These are phyloP conservation scores for Hepsetus odoe DNA, from an alignment of 2,113 vertebrate genomes.

Conservation along the genomic window DNA sequence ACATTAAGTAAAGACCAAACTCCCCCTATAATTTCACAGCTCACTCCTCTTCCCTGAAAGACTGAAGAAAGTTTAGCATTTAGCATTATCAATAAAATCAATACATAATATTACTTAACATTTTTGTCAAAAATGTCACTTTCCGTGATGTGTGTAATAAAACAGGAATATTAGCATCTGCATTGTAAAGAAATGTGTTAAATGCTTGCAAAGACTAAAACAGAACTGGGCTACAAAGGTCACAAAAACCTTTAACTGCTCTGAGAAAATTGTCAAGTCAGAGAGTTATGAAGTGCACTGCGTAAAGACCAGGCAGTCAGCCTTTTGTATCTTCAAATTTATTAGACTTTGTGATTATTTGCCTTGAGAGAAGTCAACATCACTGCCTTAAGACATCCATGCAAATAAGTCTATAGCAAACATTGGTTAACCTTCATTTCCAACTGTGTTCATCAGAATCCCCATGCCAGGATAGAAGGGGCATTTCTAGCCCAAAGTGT, in stretches of 20 bases:
- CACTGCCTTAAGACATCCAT: no score
- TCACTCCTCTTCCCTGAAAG: no score
- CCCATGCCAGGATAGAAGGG: slow-evolving; percentile 52
- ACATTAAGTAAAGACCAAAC: no score
- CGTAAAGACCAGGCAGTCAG: not conserved
- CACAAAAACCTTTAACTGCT: not conserved
- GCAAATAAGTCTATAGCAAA: not conserved
- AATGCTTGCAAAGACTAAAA: not conserved
- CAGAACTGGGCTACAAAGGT: not conserved
- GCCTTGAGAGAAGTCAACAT: no score
- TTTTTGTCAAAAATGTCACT: no score
- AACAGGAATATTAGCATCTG: no score
- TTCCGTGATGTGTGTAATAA: no score
- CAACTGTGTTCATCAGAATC: slow-evolving; percentile 31
- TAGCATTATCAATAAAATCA: no score
- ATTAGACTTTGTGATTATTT: not conserved
- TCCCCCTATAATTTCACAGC: no score
- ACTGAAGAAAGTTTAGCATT: no score
- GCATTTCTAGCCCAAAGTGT: slow-evolving; percentile 32
- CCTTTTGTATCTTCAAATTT: not conserved
- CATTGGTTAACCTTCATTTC: slow-evolving; percentile 18
- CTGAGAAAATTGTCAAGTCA: not conserved
- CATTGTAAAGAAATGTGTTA: not conserved
- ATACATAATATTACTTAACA: no score
- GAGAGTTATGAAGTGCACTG: not conserved